Conservation (phyloP, 64 coral and sea anemone genomes). For the Montipora efflorescens region DNA sequence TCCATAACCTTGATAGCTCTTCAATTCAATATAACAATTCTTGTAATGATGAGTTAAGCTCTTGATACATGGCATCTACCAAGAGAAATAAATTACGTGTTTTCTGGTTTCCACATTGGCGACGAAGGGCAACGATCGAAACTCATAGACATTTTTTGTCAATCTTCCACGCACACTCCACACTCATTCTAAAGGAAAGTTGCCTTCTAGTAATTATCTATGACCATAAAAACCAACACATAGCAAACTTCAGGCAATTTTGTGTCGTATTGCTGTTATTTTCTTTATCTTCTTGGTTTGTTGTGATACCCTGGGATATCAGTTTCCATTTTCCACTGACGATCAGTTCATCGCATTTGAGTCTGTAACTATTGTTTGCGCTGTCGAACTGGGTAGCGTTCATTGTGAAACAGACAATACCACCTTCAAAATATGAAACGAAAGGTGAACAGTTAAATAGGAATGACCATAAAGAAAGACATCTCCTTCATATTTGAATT, state of each 20-base stretch:
- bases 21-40: background rate
- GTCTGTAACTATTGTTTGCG: conserved; percentile 11
- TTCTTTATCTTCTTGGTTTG: background rate
- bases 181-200: background rate
- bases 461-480: no score
- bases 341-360: conserved; percentile 28
- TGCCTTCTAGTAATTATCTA: conserved; percentile 17
- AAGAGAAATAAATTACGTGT: background rate
- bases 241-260: background rate
- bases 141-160: background rate
- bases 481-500: no score
- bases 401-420: conserved; percentile 48
- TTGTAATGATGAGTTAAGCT: background rate
- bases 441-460: background rate
- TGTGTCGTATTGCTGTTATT: background rate
- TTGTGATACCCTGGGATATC: conserved; percentile 25
- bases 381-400: conserved; percentile 9
- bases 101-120: background rate
- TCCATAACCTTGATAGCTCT: background rate
- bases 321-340: conserved; percentile 24
- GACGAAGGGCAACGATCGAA: background rate
- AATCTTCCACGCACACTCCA: background rate
- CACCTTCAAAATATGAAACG: background rate
- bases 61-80: background rate
- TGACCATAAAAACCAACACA: conserved; percentile 44